A percentile compares a stretch with the other conserved stretches of the same genome.
phyloP scores from a whole-genome alignment of 2,797 vertebrate genomes.

The Rhabdomys pumilio region DNA sequence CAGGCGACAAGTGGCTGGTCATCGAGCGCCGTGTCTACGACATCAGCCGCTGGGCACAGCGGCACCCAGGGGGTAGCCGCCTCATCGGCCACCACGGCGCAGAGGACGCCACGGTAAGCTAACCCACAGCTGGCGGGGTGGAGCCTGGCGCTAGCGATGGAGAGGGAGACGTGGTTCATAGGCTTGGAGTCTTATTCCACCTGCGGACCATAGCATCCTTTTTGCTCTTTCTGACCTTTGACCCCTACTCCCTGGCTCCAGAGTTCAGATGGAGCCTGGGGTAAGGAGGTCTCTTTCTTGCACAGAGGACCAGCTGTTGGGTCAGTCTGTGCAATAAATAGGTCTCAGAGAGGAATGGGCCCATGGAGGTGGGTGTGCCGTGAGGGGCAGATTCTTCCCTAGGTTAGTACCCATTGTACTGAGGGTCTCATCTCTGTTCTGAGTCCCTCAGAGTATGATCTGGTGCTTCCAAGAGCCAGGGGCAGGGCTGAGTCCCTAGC shows the following conservation, averaged over 20 bases:
- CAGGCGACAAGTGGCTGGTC: constrained; percentile 86
- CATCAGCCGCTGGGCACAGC: constrained; percentile 84
- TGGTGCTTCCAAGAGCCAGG: not conserved
- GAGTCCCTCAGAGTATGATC: not conserved
- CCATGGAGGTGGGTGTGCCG: constrained; percentile 58
- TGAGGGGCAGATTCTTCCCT: not conserved
- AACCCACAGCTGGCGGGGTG: not conserved
- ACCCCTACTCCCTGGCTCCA: not conserved
- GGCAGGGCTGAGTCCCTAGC: not conserved
- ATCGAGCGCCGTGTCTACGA: constrained; percentile 85
- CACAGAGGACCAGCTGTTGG: not conserved
- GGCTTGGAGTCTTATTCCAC: not conserved
- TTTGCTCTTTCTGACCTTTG: constrained; percentile 10
- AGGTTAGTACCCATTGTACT: not conserved
- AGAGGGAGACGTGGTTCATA: not conserved
- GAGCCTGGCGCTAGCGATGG: not conserved
- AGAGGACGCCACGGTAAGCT: constrained; percentile 84
- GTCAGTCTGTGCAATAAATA: not conserved
- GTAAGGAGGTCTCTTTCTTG: not conserved
- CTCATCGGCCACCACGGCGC: constrained; percentile 84
- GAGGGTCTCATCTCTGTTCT: not conserved
- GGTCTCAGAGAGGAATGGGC: not conserved
- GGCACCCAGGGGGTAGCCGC: constrained; percentile 84
- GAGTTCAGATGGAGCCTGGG: not conserved
- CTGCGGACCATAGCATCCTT: constrained; percentile 19